Percentiles rank a stretch among this genome's conserved stretches.
Conservation (phyloP, 2,888 invertebrate genomes). For the Meta bourneti region DNA sequence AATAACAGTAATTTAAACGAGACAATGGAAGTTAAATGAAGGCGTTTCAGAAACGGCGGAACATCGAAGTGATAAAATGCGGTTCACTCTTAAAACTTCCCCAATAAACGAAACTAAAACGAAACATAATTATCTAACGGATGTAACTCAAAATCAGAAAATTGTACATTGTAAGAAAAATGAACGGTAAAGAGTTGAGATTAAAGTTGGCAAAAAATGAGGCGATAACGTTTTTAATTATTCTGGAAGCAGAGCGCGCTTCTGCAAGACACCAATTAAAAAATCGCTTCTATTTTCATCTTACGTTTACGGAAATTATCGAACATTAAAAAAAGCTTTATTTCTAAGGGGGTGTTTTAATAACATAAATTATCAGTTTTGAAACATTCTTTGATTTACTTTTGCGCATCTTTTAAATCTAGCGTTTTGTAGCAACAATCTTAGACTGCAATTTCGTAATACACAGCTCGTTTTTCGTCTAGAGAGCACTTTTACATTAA, state of each 20-base stretch:
- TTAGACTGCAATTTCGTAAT: no score
- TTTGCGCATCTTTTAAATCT: background rate
- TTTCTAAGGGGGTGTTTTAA: background rate
- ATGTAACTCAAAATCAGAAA: slow-evolving; percentile 26
- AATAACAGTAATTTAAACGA: slow-evolving; percentile 5
- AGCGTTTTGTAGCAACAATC: no score
- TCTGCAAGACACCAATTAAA: background rate
- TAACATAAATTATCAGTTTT: background rate
- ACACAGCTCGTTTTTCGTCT: no score
- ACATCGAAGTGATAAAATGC: slow-evolving; percentile 12
- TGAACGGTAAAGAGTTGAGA: background rate
- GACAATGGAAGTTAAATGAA: background rate
- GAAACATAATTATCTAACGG: slow-evolving; percentile 29
- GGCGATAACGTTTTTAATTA: slow-evolving; percentile 1
- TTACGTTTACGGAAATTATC: background rate
- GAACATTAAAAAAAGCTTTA: background rate
- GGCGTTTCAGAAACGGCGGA: background rate
- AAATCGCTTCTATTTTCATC: background rate
- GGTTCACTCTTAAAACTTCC: slow-evolving; percentile 9
- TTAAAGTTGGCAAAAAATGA: background rate
- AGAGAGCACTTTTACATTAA: no score
- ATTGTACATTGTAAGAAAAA: slow-evolving; percentile 26
- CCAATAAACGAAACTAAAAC: background rate
- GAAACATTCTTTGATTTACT: background rate
- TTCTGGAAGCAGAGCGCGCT: background rate